These are phyloP conservation scores for Psittacula echo DNA, from an alignment of 2,797 vertebrate species.

Conservation along the genomic window DNA sequence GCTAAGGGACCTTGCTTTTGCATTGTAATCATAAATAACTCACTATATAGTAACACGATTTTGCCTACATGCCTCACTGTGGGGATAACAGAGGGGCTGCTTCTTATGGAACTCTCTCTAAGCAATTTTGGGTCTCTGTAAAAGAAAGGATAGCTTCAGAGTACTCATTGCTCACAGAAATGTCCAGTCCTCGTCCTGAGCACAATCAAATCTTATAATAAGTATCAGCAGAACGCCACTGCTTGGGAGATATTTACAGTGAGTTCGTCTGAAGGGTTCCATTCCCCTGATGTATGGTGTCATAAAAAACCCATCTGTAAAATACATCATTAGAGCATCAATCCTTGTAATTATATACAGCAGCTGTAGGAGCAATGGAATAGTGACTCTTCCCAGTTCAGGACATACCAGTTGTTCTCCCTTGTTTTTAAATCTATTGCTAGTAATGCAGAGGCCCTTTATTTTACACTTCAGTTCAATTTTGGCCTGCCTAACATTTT, in stretches of 20 bases:
- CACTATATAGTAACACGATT: neutral
- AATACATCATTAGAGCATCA: neutral
- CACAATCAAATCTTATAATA: neutral
- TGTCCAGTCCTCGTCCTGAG: neutral
- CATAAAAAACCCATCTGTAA: conserved; percentile 13
- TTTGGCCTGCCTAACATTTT: neutral
- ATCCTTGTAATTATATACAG: neutral
- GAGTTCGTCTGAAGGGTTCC: neutral
- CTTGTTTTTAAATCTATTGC: neutral
- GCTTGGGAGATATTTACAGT: neutral
- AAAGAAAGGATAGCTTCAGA: neutral
- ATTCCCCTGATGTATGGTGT: neutral
- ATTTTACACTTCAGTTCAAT: neutral
- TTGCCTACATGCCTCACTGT: neutral
- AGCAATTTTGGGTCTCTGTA: neutral
- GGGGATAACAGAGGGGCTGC: neutral
- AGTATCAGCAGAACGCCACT: neutral
- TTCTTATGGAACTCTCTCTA: neutral
- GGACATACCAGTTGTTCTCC: neutral
- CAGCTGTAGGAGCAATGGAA: neutral
- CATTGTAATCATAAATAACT: neutral
- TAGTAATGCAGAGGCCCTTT: neutral
- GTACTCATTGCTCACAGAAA: neutral
- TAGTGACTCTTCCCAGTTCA: neutral
- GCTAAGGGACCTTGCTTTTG: neutral